These are phyloP conservation scores for Meiosimyza platycephala DNA, from an alignment of 2,888 invertebrate genomes.

Conservation along the genomic window DNA sequence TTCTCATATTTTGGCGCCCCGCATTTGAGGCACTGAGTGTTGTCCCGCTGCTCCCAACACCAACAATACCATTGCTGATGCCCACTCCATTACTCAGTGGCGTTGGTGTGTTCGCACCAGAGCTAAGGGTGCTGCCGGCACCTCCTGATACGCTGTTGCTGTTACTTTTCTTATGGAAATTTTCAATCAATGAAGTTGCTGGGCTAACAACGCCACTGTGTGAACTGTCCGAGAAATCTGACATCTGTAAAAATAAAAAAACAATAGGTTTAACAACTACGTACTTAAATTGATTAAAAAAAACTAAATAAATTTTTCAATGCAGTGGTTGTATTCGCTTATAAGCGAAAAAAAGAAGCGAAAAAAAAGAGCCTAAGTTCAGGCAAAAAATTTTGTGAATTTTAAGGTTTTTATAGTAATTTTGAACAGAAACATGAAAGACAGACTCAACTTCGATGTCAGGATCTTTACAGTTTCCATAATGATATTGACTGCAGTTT, in stretches of 20 bases:
- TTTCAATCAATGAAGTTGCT: constrained; percentile 78
- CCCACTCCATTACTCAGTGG: constrained; percentile 37
- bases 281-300: no score
- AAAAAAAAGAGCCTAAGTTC: no score
- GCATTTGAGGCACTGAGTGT: constrained; percentile 37
- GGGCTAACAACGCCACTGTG: constrained; percentile 64
- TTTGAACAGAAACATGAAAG: no score
- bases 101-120: constrained; percentile 27
- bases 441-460: no score
- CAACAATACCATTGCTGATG: constrained; percentile 54
- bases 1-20: constrained; percentile 50
- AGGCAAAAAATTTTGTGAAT: no score
- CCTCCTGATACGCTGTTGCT: constrained; percentile 39
- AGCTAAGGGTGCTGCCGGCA: constrained; percentile 44
- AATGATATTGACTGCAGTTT: no score
- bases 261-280: no score
- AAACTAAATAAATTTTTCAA: no score
- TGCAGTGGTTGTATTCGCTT: no score
- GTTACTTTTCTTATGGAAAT: constrained; percentile 74
- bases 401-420: no score
- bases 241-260: constrained; percentile 60
- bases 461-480: no score
- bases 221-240: constrained; percentile 67
- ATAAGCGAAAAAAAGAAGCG: no score
- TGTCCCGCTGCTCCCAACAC: constrained; percentile 41